Base-by-base conservation (phyloP, 2,888 invertebrate genomes). In the Pseudococcus jackbeardsleyi region DNA sequence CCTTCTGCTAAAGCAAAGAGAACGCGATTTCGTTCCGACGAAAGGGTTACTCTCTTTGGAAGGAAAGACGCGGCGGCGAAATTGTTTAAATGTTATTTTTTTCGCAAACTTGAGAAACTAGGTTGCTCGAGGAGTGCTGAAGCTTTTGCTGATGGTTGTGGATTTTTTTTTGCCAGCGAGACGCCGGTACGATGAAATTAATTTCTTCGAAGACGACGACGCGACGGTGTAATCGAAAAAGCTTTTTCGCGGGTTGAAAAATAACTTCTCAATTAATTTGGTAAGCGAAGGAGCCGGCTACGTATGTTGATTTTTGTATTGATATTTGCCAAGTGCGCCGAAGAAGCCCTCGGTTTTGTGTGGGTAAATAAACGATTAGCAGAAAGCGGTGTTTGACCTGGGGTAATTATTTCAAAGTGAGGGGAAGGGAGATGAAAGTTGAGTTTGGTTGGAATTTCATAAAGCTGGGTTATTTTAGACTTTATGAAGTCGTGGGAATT, bases 41-140 rank as follows among this genome's bases (percentile, higher is more conserved):
- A 77, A 77, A 33, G 77, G 77, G 26, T 77, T 33, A 33, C 1
- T 1, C 3, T 2, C 26, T 33, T 3, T 33, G 1, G 26, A 3
- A 33, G 26, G 26, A 33, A 3, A 1, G 26, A 33, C 26, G 26
- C 3, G 26, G 26, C 26, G 17, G 33, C 9, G 22, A 77, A 77
- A 77, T 77, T 77, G 77, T 77, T 77, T 77, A 77, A 77, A 77
- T 39, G 77, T 77, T 77, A 77, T 77, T 77, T 77, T 77, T 77
- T 77, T 33, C n/a, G 22, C 50, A 11, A 17, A 1, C 50, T 50
- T 4, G 15, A 50, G 15, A 50, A 50, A 50, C 15, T 50, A 50
- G 50, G 17, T 50, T 50, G 50, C 50, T 50, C 33, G 77, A 17
- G 33, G 77, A 77, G 77, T 12, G 50, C 50, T 33, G 50, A 50